phyloP scores from a whole-genome alignment of 2,113 vertebrate genomes.

The Scalopus aquaticus region DNA sequence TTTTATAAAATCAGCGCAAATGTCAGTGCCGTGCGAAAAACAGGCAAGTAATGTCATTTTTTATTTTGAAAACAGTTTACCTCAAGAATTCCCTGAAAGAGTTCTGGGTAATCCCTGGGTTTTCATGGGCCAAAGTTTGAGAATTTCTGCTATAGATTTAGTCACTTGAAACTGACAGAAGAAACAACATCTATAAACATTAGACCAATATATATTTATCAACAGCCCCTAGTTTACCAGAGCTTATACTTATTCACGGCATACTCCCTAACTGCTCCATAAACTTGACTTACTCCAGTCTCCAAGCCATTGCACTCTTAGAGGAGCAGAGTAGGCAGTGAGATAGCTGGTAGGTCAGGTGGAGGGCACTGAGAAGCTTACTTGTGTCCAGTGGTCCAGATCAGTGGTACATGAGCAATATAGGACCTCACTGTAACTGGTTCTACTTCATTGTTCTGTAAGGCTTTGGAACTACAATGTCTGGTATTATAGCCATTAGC shows the following conservation, averaged over 20 bases:
- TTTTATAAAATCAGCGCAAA: not conserved
- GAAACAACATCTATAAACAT: not conserved
- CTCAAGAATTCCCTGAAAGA: not conserved
- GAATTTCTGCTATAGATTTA: not conserved
- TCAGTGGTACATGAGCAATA: not conserved
- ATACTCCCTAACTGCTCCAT: not conserved
- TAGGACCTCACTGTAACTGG: not conserved
- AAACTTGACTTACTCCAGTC: not conserved
- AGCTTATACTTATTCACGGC: not conserved
- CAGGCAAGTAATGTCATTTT: not conserved
- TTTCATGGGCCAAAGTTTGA: not conserved
- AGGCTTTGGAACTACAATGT: not conserved
- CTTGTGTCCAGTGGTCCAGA: not conserved
- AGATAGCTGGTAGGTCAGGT: not conserved
- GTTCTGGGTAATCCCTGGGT: not conserved
- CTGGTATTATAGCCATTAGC: not conserved
- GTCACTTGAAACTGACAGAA: not conserved
- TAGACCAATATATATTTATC: not conserved
- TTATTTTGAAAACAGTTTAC: constrained; percentile 1
- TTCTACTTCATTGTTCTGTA: not conserved
- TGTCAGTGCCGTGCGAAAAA: not conserved
- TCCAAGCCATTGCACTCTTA: not conserved
- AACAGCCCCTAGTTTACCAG: not conserved
- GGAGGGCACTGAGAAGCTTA: not conserved
- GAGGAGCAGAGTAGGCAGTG: not conserved